These are phyloP conservation scores for Tapirus indicus DNA, from an alignment of 2,797 vertebrate genomes.

Conservation along the genomic window DNA sequence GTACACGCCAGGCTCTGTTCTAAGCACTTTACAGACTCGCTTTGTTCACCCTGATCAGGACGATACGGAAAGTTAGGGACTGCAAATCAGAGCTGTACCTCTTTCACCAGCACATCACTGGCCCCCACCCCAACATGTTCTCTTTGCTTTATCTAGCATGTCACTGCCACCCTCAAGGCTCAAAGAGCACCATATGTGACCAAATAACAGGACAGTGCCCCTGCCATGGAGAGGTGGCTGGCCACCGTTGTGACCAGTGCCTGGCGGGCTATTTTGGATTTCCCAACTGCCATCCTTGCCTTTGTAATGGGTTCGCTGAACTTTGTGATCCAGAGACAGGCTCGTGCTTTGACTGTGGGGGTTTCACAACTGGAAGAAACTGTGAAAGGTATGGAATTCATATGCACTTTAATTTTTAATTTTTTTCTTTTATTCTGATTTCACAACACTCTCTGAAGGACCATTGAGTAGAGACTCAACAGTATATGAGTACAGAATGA, in stretches of 20 bases:
- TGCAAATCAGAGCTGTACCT: not conserved
- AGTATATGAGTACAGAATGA: not conserved
- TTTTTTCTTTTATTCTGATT: not conserved
- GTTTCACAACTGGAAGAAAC: conserved; percentile 87
- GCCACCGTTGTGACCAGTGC: conserved; percentile 90
- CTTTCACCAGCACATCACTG: too few relatives aligned
- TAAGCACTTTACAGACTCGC: not conserved
- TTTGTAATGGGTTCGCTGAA: conserved; percentile 90
- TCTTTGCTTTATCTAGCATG: conserved; percentile 88
- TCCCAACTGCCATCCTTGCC: conserved; percentile 91
- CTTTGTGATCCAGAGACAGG: conserved; percentile 89
- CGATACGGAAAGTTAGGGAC: not conserved
- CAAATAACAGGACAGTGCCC: conserved; percentile 92
- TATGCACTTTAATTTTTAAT: not conserved
- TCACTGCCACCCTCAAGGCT: conserved; percentile 91
- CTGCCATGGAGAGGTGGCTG: conserved; percentile 87
- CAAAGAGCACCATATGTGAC: conserved; percentile 89
- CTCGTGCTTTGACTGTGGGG: conserved; percentile 88
- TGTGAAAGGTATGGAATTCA: conserved; percentile 90
- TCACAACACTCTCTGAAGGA: not conserved
- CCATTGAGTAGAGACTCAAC: not conserved
- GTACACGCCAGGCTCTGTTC: not conserved
- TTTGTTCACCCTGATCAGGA: not conserved
- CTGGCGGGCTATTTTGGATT: conserved; percentile 91
- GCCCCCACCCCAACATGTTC: not conserved